Percentiles rank a stretch among this genome's conserved stretches.
Conservation (phyloP, 2,797 vertebrate species). For the Oreochromis mossambicus region DNA sequence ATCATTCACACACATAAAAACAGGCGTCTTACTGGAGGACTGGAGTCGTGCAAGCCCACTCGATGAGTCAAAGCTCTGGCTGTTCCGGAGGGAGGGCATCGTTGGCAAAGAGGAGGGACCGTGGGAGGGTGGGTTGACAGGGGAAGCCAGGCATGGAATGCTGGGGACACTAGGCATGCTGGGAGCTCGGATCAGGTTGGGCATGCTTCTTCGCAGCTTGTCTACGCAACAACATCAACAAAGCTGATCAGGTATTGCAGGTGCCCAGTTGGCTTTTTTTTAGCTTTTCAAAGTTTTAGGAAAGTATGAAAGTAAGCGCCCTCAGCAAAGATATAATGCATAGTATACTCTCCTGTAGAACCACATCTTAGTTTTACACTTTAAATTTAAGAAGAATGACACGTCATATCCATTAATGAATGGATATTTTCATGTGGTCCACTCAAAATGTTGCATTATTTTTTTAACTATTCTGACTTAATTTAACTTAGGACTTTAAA, state of each 20-base stretch:
- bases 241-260: constrained; percentile 1
- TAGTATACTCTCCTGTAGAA: background rate
- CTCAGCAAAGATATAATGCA: background rate
- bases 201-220: constrained; percentile 96
- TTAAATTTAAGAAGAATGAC: background rate
- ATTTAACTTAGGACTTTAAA: background rate
- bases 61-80: constrained; percentile 96
- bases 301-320: background rate
- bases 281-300: background rate
- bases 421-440: background rate
- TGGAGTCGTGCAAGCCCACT: constrained; percentile 88
- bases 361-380: background rate
- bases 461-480: background rate
- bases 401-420: background rate
- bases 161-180: constrained; percentile 93
- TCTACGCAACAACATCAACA: constrained; percentile 74
- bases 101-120: constrained; percentile 78
- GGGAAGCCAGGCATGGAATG: constrained; percentile 79
- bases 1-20: constrained; percentile 11
- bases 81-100: constrained; percentile 85
- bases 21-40: constrained; percentile 84
- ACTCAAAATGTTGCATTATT: background rate
- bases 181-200: constrained; percentile 91
- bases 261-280: background rate
- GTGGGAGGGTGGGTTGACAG: constrained; percentile 64